phyloP scores from a whole-genome alignment of 2,797 vertebrate species.

The Melanotaenia pygmaea region DNA sequence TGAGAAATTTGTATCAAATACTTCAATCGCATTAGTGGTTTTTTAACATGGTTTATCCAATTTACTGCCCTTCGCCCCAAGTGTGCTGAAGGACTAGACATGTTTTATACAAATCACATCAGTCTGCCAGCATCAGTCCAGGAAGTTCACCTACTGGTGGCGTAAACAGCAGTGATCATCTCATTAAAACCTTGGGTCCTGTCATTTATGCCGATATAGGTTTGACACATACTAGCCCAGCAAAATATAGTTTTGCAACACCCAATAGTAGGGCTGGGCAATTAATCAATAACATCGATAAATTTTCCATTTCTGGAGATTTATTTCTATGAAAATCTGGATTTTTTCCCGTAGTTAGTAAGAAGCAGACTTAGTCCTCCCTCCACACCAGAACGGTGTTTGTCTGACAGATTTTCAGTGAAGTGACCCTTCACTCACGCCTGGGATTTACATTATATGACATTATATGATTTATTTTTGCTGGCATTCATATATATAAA shows the following conservation, averaged over 20 bases:
- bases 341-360: too few relatives aligned
- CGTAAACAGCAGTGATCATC: background rate
- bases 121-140: background rate
- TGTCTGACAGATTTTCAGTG: too few relatives aligned
- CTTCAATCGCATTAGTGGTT: background rate
- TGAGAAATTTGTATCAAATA: conserved; percentile 27
- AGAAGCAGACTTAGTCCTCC: too few relatives aligned
- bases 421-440: too few relatives aligned
- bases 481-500: too few relatives aligned
- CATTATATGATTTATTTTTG: too few relatives aligned
- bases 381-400: too few relatives aligned
- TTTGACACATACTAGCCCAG: background rate
- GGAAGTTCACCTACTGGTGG: background rate
- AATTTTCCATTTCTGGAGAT: too few relatives aligned
- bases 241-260: background rate
- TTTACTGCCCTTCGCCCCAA: background rate
- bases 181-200: background rate
- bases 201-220: background rate
- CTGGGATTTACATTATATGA: too few relatives aligned
- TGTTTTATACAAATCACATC: background rate
- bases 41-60: background rate
- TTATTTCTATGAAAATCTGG: too few relatives aligned
- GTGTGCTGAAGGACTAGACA: background rate
- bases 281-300: too few relatives aligned
- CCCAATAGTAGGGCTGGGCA: too few relatives aligned